Base-by-base conservation (phyloP, 1,140 invertebrate genomes). In the Caenorhabditis brenneri region DNA sequence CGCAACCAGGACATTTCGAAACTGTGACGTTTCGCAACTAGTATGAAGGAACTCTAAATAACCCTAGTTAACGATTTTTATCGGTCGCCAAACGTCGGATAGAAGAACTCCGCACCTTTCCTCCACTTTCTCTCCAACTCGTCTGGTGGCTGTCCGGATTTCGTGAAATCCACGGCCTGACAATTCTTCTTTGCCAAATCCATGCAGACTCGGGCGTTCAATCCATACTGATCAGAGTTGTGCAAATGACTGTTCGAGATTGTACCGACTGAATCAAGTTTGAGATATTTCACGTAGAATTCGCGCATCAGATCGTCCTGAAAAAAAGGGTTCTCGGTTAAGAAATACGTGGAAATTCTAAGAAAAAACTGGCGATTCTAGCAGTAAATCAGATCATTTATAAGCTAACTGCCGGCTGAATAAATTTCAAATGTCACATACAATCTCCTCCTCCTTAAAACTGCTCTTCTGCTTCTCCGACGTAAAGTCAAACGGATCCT, bases 141-240 rank as follows among this genome's bases (percentile, higher is more conserved):
- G 3, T 39, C 39, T 6, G 83, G 84, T 2, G 55, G 39, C 36
- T 84, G 69, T 16, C 90, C 90, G 15, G 87, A 88, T 39, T 91
- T 91, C 2, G 88, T 86, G 86, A 91, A 91, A 74, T 91, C 90
- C 15, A 86, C 83, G 7, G 88, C 79, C 9, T 88, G 80, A 3
- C 85, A 81, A 58, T 88, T 88, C 42, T 87, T 88, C 31, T 80
- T 78, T 1, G 89, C 90, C 1, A 91, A 24, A 24, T 84, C 80
- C 33, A 83, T 49, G 49, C 89, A 89, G 7, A 87, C 79, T 12
- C 69, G 22, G 15, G 53, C 19, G 12, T 87, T 65, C 36, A 87
- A 4, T n/a, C 51, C 39, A 53, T 82, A 86, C 12, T 39, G 48
- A 81, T 89, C 88, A 12, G 88, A 86, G 46, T 84, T 82, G n/a